phyloP scores from a whole-genome alignment of 2,113 vertebrate genomes.

The Craseonycteris thonglongyai region DNA sequence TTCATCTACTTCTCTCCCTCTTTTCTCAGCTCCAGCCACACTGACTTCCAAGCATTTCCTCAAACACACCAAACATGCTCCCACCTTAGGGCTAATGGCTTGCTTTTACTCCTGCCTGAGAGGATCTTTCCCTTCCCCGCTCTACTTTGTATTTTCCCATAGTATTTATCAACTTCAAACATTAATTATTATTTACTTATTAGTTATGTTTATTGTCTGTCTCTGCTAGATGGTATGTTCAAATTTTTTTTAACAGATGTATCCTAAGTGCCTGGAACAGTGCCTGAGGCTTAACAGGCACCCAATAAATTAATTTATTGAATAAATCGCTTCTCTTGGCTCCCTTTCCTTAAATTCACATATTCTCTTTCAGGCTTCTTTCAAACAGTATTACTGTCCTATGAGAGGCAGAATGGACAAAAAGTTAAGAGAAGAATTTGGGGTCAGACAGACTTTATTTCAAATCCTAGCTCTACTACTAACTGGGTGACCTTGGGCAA shows the following conservation, averaged over 20 bases:
- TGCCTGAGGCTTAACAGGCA: not conserved
- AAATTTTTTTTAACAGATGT: not conserved
- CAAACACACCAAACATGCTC: not conserved
- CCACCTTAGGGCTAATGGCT: not conserved
- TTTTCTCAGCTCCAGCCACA: not conserved
- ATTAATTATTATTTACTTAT: not conserved
- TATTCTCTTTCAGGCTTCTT: not conserved
- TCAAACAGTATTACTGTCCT: not conserved
- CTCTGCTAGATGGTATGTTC: not conserved
- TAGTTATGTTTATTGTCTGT: not conserved
- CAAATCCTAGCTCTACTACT: not conserved
- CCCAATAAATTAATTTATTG: not conserved
- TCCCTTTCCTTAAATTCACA: not conserved
- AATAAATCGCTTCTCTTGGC: not conserved
- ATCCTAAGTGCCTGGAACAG: not conserved
- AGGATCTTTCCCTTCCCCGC: not conserved
- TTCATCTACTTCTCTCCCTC: not conserved
- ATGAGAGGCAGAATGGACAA: not conserved
- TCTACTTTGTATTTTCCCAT: not conserved
- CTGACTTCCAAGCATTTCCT: not conserved
- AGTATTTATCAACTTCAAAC: conserved; percentile 14
- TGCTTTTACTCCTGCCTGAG: not conserved
- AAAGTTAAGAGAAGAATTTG: not conserved
- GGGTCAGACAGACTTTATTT: not conserved
- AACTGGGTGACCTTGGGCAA: not conserved